A percentile compares a stretch with the other conserved stretches of the same genome.
phyloP scores from a whole-genome alignment of 2,113 vertebrate species.

The Glareola pratincola region DNA sequence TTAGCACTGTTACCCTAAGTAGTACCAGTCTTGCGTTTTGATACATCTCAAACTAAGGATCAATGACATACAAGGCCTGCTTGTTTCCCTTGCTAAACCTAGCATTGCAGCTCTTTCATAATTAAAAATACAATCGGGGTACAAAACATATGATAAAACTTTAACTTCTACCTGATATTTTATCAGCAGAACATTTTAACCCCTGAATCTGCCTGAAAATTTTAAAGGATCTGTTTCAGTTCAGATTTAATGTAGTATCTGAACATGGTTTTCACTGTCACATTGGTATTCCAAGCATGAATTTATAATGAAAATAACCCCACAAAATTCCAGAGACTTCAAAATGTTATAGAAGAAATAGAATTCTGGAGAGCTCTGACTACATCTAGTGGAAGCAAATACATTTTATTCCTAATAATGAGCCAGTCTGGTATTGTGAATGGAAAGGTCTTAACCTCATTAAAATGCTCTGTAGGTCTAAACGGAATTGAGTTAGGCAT shows the following conservation, averaged over 20 bases:
- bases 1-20: background rate
- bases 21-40: background rate
- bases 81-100: background rate
- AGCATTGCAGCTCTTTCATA: background rate
- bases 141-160: background rate
- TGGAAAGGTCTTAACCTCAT: conserved; percentile 51
- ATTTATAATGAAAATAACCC: background rate
- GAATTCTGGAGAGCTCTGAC: background rate
- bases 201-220: background rate
- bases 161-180: background rate
- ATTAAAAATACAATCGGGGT: background rate
- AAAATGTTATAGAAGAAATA: background rate
- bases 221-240: background rate
- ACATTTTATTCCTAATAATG: background rate
- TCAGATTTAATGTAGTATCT: background rate
- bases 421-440: background rate
- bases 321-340: background rate
- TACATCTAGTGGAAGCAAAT: conserved; percentile 35
- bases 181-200: background rate
- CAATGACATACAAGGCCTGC: background rate
- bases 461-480: conserved; percentile 14
- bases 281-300: background rate
- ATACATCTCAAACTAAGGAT: background rate
- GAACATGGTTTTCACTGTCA: background rate
- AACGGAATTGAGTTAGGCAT: background rate